phyloP scores from a whole-genome alignment of 2,888 invertebrate species.

The Euclidia mi region DNA sequence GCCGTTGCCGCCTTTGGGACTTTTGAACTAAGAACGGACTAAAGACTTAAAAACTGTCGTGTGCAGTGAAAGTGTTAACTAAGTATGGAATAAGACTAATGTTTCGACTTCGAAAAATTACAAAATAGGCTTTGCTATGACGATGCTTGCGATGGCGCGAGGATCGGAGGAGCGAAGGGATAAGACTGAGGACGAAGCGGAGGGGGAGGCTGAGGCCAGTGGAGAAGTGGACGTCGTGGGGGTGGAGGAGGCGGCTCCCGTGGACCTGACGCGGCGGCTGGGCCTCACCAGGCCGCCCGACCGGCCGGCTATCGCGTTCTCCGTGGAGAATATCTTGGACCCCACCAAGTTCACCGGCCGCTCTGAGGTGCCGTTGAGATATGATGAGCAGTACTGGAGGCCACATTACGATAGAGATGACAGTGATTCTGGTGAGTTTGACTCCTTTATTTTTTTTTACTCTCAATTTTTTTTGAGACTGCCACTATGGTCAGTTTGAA shows the following conservation, averaged over 20 bases:
- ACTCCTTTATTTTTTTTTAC: not conserved
- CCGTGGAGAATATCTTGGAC: constrained; percentile 97
- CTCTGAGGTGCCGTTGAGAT: constrained; percentile 87
- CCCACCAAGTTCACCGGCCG: constrained; percentile 97
- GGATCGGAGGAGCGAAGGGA: constrained; percentile 82
- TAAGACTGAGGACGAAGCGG: constrained; percentile 72
- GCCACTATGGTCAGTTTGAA: too few relatives aligned
- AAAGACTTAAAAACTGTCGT: constrained; percentile 30
- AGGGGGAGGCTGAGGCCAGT: constrained; percentile 76
- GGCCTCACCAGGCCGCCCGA: constrained; percentile 90
- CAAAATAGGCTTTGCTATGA: constrained; percentile 84
- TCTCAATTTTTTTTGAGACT: not conserved
- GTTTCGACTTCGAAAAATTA: constrained; percentile 39
- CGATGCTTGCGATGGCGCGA: constrained; percentile 89
- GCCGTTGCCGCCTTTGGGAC: not conserved
- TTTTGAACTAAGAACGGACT: constrained; percentile 16
- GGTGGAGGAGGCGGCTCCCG: constrained; percentile 86
- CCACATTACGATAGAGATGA: constrained; percentile 90
- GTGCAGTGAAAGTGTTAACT: constrained; percentile 66
- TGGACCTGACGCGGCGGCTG: constrained; percentile 85
- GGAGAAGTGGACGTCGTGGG: constrained; percentile 86
- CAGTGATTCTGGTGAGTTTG: constrained; percentile 88
- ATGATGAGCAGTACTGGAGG: constrained; percentile 90
- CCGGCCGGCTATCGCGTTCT: constrained; percentile 93
- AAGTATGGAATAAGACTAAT: constrained; percentile 30